These are phyloP conservation scores for Clarias gariepinus DNA, from an alignment of 2,113 vertebrate genomes.

Conservation along the genomic window DNA sequence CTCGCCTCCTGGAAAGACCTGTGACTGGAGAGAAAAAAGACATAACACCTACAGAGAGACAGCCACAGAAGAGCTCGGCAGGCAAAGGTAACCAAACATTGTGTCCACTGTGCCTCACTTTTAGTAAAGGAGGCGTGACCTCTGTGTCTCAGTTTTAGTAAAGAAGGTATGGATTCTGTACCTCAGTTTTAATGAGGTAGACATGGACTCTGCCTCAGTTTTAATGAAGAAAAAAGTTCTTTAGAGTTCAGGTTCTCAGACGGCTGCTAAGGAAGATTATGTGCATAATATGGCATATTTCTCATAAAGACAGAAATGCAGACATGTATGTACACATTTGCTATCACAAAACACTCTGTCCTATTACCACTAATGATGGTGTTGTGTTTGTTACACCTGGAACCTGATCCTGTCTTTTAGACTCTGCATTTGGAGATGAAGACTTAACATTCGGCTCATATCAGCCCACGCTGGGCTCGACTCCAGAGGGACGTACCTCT, in stretches of 20 bases:
- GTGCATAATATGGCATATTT: neutral
- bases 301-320: neutral
- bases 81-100: slow-evolving; percentile 57
- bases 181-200: neutral
- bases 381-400: neutral
- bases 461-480: slow-evolving; percentile 77
- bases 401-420: slow-evolving; percentile 12
- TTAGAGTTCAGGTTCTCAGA: too few relatives aligned
- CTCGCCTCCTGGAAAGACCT: slow-evolving; percentile 70
- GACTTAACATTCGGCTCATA: slow-evolving; percentile 82
- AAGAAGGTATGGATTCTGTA: neutral
- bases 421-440: slow-evolving; percentile 59
- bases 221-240: neutral
- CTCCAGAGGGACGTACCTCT: slow-evolving; percentile 69
- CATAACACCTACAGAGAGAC: slow-evolving; percentile 53
- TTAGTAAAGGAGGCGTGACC: neutral
- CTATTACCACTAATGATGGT: neutral
- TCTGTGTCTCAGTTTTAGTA: neutral
- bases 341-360: neutral
- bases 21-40: slow-evolving; percentile 69
- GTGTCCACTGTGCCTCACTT: neutral
- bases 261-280: neutral
- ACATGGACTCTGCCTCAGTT: neutral
- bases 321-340: neutral
- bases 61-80: slow-evolving; percentile 59